These are phyloP conservation scores for Apis laboriosa DNA, from an alignment of 1,140 invertebrate genomes.

Conservation along the genomic window DNA sequence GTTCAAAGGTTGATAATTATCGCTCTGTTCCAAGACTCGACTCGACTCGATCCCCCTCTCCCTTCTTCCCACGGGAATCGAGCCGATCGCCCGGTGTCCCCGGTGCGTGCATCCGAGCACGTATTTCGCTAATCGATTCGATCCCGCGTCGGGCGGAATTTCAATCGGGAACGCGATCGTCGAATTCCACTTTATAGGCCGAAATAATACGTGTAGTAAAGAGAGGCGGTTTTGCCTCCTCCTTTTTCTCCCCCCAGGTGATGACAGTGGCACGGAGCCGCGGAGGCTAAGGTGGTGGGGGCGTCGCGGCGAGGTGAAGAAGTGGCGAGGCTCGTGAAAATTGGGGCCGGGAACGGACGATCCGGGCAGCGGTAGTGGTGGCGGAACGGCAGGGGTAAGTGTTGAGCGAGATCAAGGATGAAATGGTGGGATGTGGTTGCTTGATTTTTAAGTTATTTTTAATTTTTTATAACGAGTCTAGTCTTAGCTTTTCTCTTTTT, in stretches of 20 bases:
- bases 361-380: conserved; percentile 80
- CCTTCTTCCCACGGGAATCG: conserved; percentile 30
- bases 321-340: conserved; percentile 74
- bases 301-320: conserved; percentile 54
- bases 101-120: conserved; percentile 57
- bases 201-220: no score
- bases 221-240: no score
- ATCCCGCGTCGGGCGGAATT: conserved; percentile 68
- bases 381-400: conserved; percentile 79
- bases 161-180: conserved; percentile 36
- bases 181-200: neutral
- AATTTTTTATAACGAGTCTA: no score
- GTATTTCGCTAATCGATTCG: conserved; percentile 70
- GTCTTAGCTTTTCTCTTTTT: no score
- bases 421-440: no score
- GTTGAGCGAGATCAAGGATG: neutral
- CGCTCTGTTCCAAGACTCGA: conserved; percentile 26
- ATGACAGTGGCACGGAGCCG: conserved; percentile 70
- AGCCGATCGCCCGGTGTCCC: conserved; percentile 24
- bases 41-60: no score
- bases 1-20: conserved; percentile 51
- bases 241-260: conserved; percentile 69
- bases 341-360: conserved; percentile 74
- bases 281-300: conserved; percentile 68
- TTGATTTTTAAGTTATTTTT: no score